A percentile compares a stretch with the other conserved stretches of the same genome.
These are phyloP conservation scores for Hoplodrina ambigua DNA, from an alignment of 2,888 invertebrate species.

Conservation along the genomic window DNA sequence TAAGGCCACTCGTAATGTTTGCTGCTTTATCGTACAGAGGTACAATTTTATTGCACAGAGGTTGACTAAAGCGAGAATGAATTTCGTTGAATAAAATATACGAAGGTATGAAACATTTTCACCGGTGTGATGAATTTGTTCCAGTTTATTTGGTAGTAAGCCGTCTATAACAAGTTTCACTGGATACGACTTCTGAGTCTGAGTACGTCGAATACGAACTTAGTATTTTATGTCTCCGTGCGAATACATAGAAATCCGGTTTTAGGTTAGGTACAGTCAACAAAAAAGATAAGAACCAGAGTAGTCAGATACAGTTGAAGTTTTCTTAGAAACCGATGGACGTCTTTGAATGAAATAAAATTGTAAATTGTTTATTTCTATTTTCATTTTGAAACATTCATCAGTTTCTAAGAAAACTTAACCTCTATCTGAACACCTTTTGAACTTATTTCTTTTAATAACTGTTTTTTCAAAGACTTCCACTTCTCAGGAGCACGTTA, in stretches of 20 bases:
- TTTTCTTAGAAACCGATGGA: background rate
- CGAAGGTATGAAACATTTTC: conserved; percentile 40
- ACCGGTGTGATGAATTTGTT: conserved; percentile 44
- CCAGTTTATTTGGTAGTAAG: conserved; percentile 34
- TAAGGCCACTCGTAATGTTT: conserved; percentile 37
- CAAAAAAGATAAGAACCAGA: background rate
- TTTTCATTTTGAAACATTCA: too few species aligned
- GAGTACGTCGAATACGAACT: conserved; percentile 11
- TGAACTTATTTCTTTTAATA: background rate
- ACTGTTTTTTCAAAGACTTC: background rate
- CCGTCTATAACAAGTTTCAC: conserved; percentile 10
- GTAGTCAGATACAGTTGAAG: background rate
- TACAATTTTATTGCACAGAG: conserved; percentile 34
- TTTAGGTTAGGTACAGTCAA: conserved; percentile 3
- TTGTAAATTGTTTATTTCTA: too few species aligned
- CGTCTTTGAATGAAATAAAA: too few species aligned
- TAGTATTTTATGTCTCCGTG: conserved; percentile 28
- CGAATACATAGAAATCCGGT: conserved; percentile 9
- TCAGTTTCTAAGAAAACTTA: too few species aligned
- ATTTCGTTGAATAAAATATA: conserved; percentile 52
- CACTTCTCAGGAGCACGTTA: too few species aligned
- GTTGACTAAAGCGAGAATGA: conserved; percentile 50
- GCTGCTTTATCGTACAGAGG: conserved; percentile 27
- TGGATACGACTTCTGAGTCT: conserved; percentile 3
- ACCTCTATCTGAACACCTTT: background rate